Conservation (phyloP, 2,113 vertebrate species). For the Pseudorectes ferrugineus region DNA sequence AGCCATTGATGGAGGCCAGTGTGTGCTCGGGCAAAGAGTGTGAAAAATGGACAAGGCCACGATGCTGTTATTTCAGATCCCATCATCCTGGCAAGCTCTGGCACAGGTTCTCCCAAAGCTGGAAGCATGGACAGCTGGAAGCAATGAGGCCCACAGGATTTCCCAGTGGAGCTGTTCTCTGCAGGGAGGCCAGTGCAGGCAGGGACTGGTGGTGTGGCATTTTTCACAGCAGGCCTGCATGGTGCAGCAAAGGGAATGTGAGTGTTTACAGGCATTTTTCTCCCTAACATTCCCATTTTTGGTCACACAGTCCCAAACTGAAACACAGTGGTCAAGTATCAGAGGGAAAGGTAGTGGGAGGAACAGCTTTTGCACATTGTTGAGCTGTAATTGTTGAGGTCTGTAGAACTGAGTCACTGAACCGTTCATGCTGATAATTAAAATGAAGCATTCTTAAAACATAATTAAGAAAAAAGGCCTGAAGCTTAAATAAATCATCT, state of each 20-base stretch:
- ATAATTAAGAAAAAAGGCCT: background rate
- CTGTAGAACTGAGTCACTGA: background rate
- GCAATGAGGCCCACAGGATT: background rate
- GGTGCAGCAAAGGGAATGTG: background rate
- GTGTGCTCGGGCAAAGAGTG: background rate
- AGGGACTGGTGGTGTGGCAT: rapidly evolving
- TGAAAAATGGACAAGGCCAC: background rate
- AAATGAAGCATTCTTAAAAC: background rate
- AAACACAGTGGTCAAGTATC: background rate
- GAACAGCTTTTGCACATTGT: background rate
- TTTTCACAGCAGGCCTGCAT: background rate
- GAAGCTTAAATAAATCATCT: background rate
- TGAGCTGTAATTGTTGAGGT: background rate
- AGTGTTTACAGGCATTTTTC: background rate
- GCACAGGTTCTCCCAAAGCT: background rate
- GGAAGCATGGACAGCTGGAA: background rate
- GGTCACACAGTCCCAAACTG: background rate
- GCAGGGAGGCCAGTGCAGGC: background rate
- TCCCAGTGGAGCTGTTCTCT: background rate
- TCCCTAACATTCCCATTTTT: background rate
- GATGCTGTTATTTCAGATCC: background rate
- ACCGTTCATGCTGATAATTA: background rate
- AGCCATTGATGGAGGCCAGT: background rate
- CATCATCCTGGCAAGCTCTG: background rate
- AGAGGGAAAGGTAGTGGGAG: background rate